A percentile compares a stretch with the other conserved stretches of the same genome.
Evolutionary conservation across 2,888 invertebrate genomes (phyloP).

Genomic region (Epinotia ramella): DNA sequence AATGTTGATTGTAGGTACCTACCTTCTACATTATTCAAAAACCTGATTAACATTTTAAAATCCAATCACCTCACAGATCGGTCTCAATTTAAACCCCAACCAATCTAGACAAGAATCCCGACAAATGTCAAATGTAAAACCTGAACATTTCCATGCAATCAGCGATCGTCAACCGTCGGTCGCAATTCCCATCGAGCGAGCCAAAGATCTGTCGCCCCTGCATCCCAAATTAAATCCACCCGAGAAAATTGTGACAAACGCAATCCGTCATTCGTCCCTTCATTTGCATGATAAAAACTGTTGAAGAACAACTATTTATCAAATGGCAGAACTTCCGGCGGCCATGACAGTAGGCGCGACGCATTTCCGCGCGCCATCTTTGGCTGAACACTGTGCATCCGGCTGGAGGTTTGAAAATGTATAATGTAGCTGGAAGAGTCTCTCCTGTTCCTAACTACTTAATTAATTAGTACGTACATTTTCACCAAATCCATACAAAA

Average conservation of each 20-base stretch:
- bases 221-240: conserved; percentile 83
- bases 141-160: conserved; percentile 58
- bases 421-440: conserved; percentile 48
- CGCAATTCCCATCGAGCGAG: conserved; percentile 56
- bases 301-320: conserved; percentile 85
- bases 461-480: not conserved
- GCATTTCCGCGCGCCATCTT: conserved; percentile 81
- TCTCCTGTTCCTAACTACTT: not conserved
- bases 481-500: too few species aligned
- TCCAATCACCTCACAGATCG: conserved; percentile 24
- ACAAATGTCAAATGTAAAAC: conserved; percentile 41
- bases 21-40: conserved; percentile 12
- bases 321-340: conserved; percentile 82
- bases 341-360: conserved; percentile 83
- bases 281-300: conserved; percentile 85
- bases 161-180: conserved; percentile 54
- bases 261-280: conserved; percentile 83
- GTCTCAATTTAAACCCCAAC: conserved; percentile 23
- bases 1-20: too few species aligned
- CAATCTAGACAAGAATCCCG: conserved; percentile 33
- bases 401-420: conserved; percentile 50
- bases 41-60: conserved; percentile 7
- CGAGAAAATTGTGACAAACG: conserved; percentile 83
- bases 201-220: conserved; percentile 71
- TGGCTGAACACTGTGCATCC: conserved; percentile 61